A percentile compares a stretch with the other conserved stretches of the same genome.
These are phyloP conservation scores for Galaxea fascicularis DNA, from an alignment of 92 coral and sea anemone genomes.

Conservation along the genomic window DNA sequence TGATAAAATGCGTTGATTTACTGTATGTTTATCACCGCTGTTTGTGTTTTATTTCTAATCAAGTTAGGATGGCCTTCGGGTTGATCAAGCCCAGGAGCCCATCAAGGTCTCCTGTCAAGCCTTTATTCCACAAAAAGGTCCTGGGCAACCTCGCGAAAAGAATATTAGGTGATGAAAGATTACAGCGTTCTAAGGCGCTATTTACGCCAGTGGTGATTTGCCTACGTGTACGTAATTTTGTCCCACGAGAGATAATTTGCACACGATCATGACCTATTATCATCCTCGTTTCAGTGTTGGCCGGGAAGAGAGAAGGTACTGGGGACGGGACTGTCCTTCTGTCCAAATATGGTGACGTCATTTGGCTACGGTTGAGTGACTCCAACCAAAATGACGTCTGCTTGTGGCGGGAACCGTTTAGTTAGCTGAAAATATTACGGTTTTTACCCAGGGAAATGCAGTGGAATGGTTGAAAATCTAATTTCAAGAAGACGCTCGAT, in stretches of 20 bases:
- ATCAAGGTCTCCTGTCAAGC: too few species aligned
- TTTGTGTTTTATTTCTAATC: too few species aligned
- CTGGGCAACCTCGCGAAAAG: too few species aligned
- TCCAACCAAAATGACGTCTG: conserved; percentile 63
- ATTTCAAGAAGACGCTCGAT: conserved; percentile 44
- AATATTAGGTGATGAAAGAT: too few species aligned
- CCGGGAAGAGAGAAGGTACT: background rate
- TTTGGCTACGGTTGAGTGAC: conserved; percentile 50
- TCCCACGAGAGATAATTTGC: background rate
- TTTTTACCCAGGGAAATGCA: conserved; percentile 50
- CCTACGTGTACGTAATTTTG: background rate
- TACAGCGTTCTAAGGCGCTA: too few species aligned
- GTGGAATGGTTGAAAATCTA: conserved; percentile 40
- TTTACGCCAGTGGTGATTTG: too few species aligned
- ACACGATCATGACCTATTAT: background rate
- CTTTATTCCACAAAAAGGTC: too few species aligned
- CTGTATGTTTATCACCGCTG: too few species aligned
- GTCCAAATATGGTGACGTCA: conserved; percentile 57
- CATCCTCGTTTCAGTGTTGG: conserved; percentile 13
- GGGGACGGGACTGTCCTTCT: conserved; percentile 11
- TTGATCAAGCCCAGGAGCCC: too few species aligned
- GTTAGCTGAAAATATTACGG: conserved; percentile 64
- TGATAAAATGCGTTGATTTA: too few species aligned
- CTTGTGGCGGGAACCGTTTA: conserved; percentile 89
- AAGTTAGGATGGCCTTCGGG: too few species aligned